Conservation (phyloP, 2,888 invertebrate genomes). For the Melinopterus prodromus region DNA sequence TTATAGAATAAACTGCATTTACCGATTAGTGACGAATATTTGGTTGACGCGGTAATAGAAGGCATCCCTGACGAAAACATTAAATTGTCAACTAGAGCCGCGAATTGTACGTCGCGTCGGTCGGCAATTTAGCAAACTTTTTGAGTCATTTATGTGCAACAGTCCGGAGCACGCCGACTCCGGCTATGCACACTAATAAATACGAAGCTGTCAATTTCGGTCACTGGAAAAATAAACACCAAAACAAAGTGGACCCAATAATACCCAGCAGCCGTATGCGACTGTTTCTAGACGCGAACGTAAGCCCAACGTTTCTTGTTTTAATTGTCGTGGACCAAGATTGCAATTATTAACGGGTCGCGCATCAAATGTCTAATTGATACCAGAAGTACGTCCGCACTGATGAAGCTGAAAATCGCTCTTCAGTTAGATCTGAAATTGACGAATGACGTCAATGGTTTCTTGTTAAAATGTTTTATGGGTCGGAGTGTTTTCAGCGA, state of each 20-base stretch:
- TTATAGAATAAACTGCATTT: background rate
- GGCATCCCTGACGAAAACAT: background rate
- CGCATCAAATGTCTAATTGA: conserved; percentile 4
- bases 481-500: conserved; percentile 4
- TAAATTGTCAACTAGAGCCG: background rate
- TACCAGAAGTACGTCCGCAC: background rate
- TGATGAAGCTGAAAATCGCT: background rate
- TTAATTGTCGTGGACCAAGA: background rate
- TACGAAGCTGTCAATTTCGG: background rate
- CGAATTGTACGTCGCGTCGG: background rate
- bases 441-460: background rate
- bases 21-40: background rate
- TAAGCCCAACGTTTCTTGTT: conserved; percentile 4
- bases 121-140: background rate
- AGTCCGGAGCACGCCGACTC: background rate
- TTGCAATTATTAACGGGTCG: background rate
- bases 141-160: conserved; percentile 4
- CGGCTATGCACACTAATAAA: background rate
- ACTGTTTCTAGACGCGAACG: background rate
- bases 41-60: conserved; percentile 4
- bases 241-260: background rate
- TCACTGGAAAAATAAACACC: background rate
- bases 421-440: background rate
- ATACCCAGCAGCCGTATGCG: background rate
- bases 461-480: background rate